Evolutionary conservation across 2,888 invertebrate genomes (phyloP).

Genomic region (Nymphalis polychloros): DNA sequence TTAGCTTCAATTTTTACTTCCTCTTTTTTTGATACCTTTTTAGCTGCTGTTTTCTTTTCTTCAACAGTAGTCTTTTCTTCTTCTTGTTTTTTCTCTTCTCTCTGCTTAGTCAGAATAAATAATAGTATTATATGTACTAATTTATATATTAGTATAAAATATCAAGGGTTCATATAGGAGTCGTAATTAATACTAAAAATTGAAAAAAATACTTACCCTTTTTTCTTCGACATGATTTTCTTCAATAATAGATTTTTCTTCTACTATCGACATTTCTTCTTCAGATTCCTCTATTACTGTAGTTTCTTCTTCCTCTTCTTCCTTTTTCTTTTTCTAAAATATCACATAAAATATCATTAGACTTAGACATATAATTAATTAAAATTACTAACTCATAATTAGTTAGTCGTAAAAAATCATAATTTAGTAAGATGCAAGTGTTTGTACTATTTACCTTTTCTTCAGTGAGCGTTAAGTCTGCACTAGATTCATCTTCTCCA

Average conservation of each 20-base stretch:
- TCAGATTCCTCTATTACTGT: slow-evolving; percentile 77
- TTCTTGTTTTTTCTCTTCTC: slow-evolving; percentile 36
- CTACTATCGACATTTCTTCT: slow-evolving; percentile 76
- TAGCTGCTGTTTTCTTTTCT: slow-evolving; percentile 59
- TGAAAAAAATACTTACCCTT: slow-evolving; percentile 49
- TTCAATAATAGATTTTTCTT: slow-evolving; percentile 76
- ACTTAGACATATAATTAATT: too few species aligned
- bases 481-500: slow-evolving; percentile 93
- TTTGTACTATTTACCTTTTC: slow-evolving; percentile 68
- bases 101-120: slow-evolving; percentile 23
- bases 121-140: not conserved
- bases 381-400: not conserved
- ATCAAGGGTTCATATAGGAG: too few species aligned
- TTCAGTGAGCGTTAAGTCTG: slow-evolving; percentile 89
- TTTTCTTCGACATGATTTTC: slow-evolving; percentile 78
- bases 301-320: slow-evolving; percentile 65
- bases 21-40: slow-evolving; percentile 64
- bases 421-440: not conserved
- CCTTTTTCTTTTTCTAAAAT: slow-evolving; percentile 78
- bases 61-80: slow-evolving; percentile 33
- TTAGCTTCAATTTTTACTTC: slow-evolving; percentile 57
- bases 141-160: too few species aligned
- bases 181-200: too few species aligned
- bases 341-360: not conserved
- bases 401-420: not conserved